These are phyloP conservation scores for Sarotherodon lohbergeri DNA, from an alignment of 2,113 vertebrate species.

Conservation along the genomic window DNA sequence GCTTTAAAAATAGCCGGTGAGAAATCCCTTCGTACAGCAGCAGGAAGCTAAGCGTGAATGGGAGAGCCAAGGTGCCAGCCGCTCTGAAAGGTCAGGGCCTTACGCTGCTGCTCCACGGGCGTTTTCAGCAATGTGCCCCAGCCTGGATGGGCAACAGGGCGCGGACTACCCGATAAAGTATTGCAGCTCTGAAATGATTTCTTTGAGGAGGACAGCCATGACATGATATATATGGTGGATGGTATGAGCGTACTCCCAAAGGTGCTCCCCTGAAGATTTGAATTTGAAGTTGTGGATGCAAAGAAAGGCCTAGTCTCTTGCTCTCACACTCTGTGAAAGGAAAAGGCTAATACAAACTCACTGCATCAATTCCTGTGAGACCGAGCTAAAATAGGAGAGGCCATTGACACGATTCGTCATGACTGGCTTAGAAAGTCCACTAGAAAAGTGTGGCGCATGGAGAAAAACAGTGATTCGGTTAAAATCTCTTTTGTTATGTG, in stretches of 20 bases:
- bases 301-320: not conserved
- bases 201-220: not conserved
- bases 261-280: not conserved
- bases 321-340: not conserved
- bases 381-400: not conserved
- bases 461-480: not conserved
- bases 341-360: not conserved
- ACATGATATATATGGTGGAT: not conserved
- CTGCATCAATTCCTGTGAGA: not conserved
- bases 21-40: slow-evolving; percentile 11
- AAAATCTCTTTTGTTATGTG: not conserved
- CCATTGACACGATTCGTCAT: not conserved
- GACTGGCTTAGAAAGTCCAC: not conserved
- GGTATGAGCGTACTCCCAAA: not conserved
- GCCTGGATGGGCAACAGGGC: not conserved
- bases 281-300: not conserved
- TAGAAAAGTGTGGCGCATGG: not conserved
- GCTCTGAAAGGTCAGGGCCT: slow-evolving; percentile 34
- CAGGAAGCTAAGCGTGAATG: slow-evolving; percentile 47
- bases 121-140: not conserved
- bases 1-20: slow-evolving; percentile 48
- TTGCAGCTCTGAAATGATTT: not conserved
- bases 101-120: not conserved
- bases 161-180: not conserved
- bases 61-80: slow-evolving; percentile 11